Conservation (phyloP, 2,888 invertebrate species). For the Leptinotarsa tumamoca region DNA sequence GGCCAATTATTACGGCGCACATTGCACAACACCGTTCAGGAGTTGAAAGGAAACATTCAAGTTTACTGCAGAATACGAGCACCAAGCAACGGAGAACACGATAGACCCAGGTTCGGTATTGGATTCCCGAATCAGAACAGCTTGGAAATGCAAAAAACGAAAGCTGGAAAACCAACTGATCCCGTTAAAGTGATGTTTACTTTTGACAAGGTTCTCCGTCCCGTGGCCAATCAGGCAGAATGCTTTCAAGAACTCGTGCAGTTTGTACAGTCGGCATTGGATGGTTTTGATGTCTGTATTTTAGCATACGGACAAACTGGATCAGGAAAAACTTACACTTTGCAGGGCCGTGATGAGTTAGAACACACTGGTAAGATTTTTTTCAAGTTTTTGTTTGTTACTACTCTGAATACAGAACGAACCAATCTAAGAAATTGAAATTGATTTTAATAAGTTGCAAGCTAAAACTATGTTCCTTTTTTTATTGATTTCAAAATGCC, state of each 20-base stretch:
- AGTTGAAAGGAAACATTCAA: constrained; percentile 77
- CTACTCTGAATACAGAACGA: background rate
- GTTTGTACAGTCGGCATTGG: constrained; percentile 83
- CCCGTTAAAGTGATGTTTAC: constrained; percentile 73
- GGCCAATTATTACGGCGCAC: constrained; percentile 64
- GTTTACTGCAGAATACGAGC: constrained; percentile 84
- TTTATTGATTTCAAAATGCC: too few species aligned
- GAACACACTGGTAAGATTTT: background rate
- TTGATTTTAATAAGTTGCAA: too few species aligned
- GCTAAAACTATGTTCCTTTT: too few species aligned
- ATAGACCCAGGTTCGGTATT: constrained; percentile 69
- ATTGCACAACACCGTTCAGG: constrained; percentile 79
- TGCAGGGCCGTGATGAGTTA: background rate
- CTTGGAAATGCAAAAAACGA: constrained; percentile 71
- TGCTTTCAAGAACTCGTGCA: constrained; percentile 81
- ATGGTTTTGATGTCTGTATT: constrained; percentile 90
- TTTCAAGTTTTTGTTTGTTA: background rate
- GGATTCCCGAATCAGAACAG: constrained; percentile 71
- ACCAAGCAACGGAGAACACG: constrained; percentile 65
- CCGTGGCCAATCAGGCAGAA: constrained; percentile 77
- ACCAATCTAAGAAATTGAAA: too few species aligned
- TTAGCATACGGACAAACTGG: constrained; percentile 94
- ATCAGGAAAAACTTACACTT: constrained; percentile 89
- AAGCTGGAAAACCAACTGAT: constrained; percentile 65
- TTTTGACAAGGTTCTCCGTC: constrained; percentile 88